Conservation (phyloP, 2,888 invertebrate species). For the Caenorhabditis auriculariae region DNA sequence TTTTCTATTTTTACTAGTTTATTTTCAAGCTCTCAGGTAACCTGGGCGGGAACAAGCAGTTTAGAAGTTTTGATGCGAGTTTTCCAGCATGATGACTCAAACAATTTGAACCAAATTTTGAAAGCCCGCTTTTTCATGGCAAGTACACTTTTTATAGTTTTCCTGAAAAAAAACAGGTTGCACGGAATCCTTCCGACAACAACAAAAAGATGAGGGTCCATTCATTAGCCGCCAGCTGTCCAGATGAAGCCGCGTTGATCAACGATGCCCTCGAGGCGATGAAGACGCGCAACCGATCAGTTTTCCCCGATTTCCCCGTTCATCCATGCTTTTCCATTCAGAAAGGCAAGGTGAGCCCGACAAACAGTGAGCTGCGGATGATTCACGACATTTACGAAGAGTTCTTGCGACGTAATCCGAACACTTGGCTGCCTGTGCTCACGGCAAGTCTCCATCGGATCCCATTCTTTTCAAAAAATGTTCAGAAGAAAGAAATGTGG, state of each 20-base stretch:
- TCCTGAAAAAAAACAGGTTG: conserved; percentile 6
- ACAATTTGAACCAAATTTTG: conserved; percentile 58
- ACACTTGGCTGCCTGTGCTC: conserved; percentile 17
- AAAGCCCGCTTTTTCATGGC: conserved; percentile 76
- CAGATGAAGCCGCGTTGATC: conserved; percentile 37
- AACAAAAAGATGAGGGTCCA: conserved; percentile 30
- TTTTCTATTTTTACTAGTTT: too few species aligned
- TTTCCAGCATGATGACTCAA: conserved; percentile 67
- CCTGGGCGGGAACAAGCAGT: conserved; percentile 76
- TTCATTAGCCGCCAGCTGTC: conserved; percentile 26
- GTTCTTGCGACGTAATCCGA: conserved; percentile 10
- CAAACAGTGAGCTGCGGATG: conserved; percentile 21
- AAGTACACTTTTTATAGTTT: too few species aligned
- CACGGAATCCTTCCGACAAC: conserved; percentile 26
- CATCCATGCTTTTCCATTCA: too few species aligned
- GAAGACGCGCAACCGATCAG: conserved; percentile 7
- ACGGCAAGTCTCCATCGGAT: neutral
- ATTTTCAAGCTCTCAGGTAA: too few species aligned
- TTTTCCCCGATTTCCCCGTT: too few species aligned
- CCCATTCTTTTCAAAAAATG: neutral
- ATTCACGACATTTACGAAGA: conserved; percentile 21
- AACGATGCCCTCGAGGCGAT: conserved; percentile 26
- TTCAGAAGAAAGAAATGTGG: conserved; percentile 28
- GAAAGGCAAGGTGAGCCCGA: conserved; percentile 11
- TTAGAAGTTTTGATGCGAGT: conserved; percentile 76